Evolutionary conservation across 2,888 invertebrate species (phyloP).

Genomic region (Dryadula phaetusa): DNA sequence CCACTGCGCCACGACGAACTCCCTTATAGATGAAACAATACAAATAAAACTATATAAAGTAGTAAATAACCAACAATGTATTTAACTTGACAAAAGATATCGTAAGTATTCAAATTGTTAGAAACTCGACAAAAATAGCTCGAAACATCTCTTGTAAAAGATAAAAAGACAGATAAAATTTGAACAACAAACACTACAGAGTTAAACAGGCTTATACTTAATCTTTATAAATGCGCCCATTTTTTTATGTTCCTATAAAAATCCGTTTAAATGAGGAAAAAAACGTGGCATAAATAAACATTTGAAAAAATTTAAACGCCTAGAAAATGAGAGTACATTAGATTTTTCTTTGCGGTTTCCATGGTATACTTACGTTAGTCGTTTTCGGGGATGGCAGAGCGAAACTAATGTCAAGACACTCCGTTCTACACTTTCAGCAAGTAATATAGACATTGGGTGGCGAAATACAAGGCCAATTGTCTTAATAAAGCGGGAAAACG

Average conservation of each 20-base stretch:
- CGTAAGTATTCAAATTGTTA: constrained; percentile 11
- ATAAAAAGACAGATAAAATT: constrained; percentile 15
- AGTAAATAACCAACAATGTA: neutral
- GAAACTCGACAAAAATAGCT: constrained; percentile 15
- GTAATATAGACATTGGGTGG: too few relatives aligned
- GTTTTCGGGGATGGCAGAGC: too few relatives aligned
- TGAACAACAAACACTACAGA: constrained; percentile 44
- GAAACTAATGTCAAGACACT: too few relatives aligned
- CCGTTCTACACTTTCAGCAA: too few relatives aligned
- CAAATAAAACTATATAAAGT: neutral
- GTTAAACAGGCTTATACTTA: constrained; percentile 51
- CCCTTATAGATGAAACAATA: neutral
- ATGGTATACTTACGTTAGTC: too few relatives aligned
- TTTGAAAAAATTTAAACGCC: constrained; percentile 4
- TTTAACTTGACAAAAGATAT: neutral
- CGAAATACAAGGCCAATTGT: too few relatives aligned
- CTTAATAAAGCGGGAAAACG: too few relatives aligned
- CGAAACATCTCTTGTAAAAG: constrained; percentile 5
- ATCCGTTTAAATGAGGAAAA: constrained; percentile 35
- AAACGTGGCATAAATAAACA: constrained; percentile 19
- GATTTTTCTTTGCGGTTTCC: constrained; percentile 10
- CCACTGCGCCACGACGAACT: too few relatives aligned
- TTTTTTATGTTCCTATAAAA: constrained; percentile 51
- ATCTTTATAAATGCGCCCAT: constrained; percentile 53
- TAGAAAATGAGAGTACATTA: neutral